A percentile compares a stretch with the other conserved stretches of the same genome.
phyloP scores from a whole-genome alignment of 1,140 invertebrate species.

The Tigriopus japonicus region DNA sequence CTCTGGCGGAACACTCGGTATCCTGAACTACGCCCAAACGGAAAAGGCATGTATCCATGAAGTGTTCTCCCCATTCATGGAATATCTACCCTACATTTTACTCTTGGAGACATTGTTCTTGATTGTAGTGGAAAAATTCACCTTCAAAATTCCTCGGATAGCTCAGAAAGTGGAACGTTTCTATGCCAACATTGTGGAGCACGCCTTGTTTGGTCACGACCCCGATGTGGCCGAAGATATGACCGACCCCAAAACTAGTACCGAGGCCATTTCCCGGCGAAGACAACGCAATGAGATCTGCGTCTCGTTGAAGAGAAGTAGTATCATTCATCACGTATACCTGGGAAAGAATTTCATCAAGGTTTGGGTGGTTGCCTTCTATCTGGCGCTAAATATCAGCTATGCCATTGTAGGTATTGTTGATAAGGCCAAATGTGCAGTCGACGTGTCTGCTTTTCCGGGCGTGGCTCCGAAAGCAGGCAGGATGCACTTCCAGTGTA shows the following conservation, averaged over 20 bases:
- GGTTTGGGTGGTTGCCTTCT: not conserved
- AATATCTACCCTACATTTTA: conserved; percentile 9
- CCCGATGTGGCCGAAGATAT: conserved; percentile 11
- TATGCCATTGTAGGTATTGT: not conserved
- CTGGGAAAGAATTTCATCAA: conserved; percentile 13
- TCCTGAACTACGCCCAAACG: not conserved
- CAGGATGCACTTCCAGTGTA: conserved; percentile 5
- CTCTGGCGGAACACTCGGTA: conserved; percentile 3
- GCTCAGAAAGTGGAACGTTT: conserved; percentile 11
- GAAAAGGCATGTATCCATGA: conserved; percentile 5
- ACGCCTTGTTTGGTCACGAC: conserved; percentile 4
- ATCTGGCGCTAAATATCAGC: not conserved
- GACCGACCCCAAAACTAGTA: not conserved
- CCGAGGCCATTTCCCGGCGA: conserved; percentile 5
- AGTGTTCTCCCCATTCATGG: not conserved
- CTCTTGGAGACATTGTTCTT: conserved; percentile 7
- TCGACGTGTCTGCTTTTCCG: not conserved
- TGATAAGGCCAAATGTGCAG: not conserved
- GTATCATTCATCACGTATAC: conserved; percentile 10
- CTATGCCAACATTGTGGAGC: conserved; percentile 10
- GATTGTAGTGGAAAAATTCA: conserved; percentile 9
- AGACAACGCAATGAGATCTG: conserved; percentile 11
- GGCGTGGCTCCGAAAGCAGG: not conserved
- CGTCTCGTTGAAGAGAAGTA: conserved; percentile 9
- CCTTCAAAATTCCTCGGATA: conserved; percentile 3